Conservation (phyloP, 1,140 invertebrate species). For the Zaprionus ornatus region DNA sequence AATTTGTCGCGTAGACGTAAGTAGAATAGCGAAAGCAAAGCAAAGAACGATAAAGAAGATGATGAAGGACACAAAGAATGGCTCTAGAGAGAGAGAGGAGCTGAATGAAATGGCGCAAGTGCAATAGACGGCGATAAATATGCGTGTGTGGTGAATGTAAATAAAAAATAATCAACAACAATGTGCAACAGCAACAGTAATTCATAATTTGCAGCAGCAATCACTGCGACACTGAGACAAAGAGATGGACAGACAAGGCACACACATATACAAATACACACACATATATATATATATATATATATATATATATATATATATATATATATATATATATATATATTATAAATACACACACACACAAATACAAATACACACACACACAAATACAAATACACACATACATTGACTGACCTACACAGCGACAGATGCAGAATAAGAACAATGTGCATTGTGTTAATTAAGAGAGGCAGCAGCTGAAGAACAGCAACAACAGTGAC, state of each 20-base stretch:
- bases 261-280: not conserved
- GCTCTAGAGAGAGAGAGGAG: not conserved
- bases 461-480: not conserved
- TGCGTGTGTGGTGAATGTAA: slow-evolving; percentile 1
- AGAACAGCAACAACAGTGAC: not conserved
- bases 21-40: slow-evolving; percentile 51
- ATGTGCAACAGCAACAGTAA: not conserved
- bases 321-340: too few species aligned
- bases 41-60: not conserved
- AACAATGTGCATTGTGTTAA: slow-evolving; percentile 5
- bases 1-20: slow-evolving; percentile 80
- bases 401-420: not conserved
- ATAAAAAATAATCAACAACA: not conserved
- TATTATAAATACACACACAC: not conserved
- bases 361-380: not conserved
- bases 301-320: too few species aligned
- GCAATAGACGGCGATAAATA: not conserved
- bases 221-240: not conserved
- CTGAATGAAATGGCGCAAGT: slow-evolving; percentile 1
- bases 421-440: not conserved
- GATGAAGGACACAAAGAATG: not conserved
- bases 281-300: too few species aligned
- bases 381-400: too few species aligned
- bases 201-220: not conserved
- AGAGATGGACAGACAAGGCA: not conserved